Base-by-base conservation (phyloP, 2,797 vertebrate genomes). In the Ctenopoma kingsleyae region DNA sequence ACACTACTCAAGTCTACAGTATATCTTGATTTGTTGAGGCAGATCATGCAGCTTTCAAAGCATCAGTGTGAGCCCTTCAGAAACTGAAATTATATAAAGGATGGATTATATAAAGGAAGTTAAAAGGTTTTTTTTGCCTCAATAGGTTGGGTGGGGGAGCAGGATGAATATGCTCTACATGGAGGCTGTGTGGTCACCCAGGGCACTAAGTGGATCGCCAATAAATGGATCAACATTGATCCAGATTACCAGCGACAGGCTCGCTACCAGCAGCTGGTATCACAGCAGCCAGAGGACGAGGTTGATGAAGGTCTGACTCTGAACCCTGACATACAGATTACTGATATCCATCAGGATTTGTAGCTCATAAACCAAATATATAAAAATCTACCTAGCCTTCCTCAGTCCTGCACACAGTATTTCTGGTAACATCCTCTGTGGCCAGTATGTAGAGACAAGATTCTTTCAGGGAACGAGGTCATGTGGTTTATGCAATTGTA, bases 221-320 rank as follows among this genome's bases (percentile, higher is more conserved):
- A 99, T 93, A 99, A 99, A 91, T 99, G 98, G 98, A 98, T 99
- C 92, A 99, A 99, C 12, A 96, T 99, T 19, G 98, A 99, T 84
- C 98, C 98, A 4, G 96, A 97, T 89, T 95, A 95, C 76, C 88
- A 93, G 75, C 94, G 97, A n/a, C 98, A 99, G 92, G 94, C 93
- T 63, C 95, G 93, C 68, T 99, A 96, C 89, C 97, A 98, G 89
- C 95, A 96, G 86, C 78, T 94, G 71, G 93, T 95, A 63, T 93
- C 91, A 65, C 93, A 93, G 77, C 90, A 90, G 73, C 77, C 85
- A 27, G 87, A 89, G 9, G 85, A 88, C 0, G 87, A 91, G 25
- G 91, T 92, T 2, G 76, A 90, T 5, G 85, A 92, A 44, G 88
- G 78, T 66, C 53, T 84, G 20, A 78, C 72, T 60, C 25, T 73